Evolutionary conservation across 2,113 vertebrate genomes (phyloP), one percentile per base, ranked within the genome.

Genomic region (Syngnathus floridae): DNA sequence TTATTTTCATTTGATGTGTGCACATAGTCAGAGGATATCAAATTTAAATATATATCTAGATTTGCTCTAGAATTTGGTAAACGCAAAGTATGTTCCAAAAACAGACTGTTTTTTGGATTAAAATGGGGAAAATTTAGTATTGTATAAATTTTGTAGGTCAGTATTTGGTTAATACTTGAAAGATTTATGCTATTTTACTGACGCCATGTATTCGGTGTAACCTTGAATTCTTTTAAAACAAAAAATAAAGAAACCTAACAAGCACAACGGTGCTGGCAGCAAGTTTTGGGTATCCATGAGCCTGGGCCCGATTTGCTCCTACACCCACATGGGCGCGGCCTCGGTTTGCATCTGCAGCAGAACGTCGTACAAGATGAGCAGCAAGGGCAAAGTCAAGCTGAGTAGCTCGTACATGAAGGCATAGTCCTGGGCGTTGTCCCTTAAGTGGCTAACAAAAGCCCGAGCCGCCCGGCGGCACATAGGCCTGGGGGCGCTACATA

Each of bases 391-490:
- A 67, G 93, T 92, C 59, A 97, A 78, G 84, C 94, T 95, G 84
- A 99, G 89, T 38, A 99, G 92, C 92, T 98, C 96, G 1, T 93
- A 98, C 68, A 92, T 86, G 77, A 91, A 92, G 65, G 82, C 75
- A 85, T 97, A 98, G 91, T 95, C 92, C 80, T 91, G 85, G 38
- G 89, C 92, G 84, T 97, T 95, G 91, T 93, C 92, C 89, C 91
- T 90, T 87, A 98, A 72, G 90, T 99, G 95, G 66, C 81, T 74
- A 37, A 78, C 57, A 22, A 91, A 40, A 64, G 90, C 88, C 67
- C 73, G 89, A 60, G 92, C 88, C 62, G 89, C 77, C 67, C 88
- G 90, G 80, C 81, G 75, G 90, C 88, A 89, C 81, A 95, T 88
- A 72, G 85, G 88, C 70, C 85, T 74, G 70, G 95, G 95, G 70